Base-by-base conservation (phyloP, 2,888 invertebrate genomes). In the Portevinia maculata region DNA sequence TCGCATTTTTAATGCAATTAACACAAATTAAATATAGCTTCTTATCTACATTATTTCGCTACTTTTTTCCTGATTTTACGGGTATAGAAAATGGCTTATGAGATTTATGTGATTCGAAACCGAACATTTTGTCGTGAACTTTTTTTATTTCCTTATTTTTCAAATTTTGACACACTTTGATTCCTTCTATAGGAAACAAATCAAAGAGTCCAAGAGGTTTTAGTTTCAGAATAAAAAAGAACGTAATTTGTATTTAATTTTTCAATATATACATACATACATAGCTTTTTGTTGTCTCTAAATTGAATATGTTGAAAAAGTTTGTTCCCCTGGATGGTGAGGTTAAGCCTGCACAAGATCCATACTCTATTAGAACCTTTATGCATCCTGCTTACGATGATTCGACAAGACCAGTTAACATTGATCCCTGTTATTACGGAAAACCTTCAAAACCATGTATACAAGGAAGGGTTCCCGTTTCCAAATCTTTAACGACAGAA, bases 221-320 rank as follows among this genome's bases (percentile, higher is more conserved):
- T 3, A 24, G 24, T 24, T 24, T 24, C 24, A 24, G 24, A 24
- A 24, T 24, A 24, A 24, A 24, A 24, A 24, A 24, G n/a, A 13
- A 8, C 7, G 1, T 7, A 8, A 15, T 39, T 13, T 15, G 2
- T 6, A 7, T 39, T 13, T 15, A 39, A 7, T 39, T 39, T 32
- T 39, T 2, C 7, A 3, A 7, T 39, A 39, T 39, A 13, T 39
- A 13, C 39, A 7, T 13, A 15, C 39, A 7, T 1, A 13, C 39
- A 7, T 13, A 15, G 13, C 2, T 1, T 15, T 39, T 39, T 39
- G 13, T 39, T 7, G 15, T 52, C 15, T 62, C n/a, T 0, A 64
- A 64, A 62, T 64, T 55, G 3, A 30, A n/a, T 44, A 70, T 83
- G 83, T 37, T 78, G 8, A 78, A 78, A 55, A 83, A 71, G 67